Percentiles rank a stretch among this genome's conserved stretches.
Conservation (phyloP, 2,888 invertebrate genomes). For the Scaptomyza reducta region DNA sequence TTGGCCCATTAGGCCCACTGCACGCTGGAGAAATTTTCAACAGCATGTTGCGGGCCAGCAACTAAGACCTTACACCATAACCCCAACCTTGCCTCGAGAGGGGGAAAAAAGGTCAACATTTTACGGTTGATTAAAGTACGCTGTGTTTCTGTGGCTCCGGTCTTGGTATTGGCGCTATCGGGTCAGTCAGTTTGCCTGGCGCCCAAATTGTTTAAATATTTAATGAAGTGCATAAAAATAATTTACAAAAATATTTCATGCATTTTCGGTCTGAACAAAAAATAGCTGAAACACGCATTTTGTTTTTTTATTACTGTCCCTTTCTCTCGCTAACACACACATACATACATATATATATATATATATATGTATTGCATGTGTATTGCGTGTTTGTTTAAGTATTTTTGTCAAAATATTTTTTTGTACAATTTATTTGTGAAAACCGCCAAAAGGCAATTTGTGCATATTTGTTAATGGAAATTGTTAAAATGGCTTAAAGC, state of each 20-base stretch:
- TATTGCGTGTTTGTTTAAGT: constrained; percentile 29
- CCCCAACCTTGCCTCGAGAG: not conserved
- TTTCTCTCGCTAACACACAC: not conserved
- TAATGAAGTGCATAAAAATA: constrained; percentile 76
- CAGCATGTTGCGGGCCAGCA: constrained; percentile 69
- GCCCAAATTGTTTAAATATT: constrained; percentile 75
- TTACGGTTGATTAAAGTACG: constrained; percentile 80
- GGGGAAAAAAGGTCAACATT: constrained; percentile 74
- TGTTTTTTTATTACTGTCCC: constrained; percentile 9
- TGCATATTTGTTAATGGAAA: constrained; percentile 82
- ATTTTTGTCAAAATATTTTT: constrained; percentile 78
- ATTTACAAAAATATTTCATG: constrained; percentile 74
- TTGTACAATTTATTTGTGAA: constrained; percentile 70
- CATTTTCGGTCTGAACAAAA: constrained; percentile 61
- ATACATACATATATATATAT: not conserved
- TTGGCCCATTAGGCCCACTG: constrained; percentile 66
- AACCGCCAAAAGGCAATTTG: constrained; percentile 80
- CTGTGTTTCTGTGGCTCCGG: constrained; percentile 38
- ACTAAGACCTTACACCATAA: not conserved
- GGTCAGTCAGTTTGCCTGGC: constrained; percentile 26
- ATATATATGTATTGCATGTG: constrained; percentile 2
- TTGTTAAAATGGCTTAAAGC: constrained; percentile 80
- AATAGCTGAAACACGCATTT: constrained; percentile 45
- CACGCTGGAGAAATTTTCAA: constrained; percentile 50
- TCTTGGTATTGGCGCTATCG: constrained; percentile 14